These are phyloP conservation scores for Apaloderma vittatum DNA, from an alignment of 2,113 vertebrate genomes.

Conservation along the genomic window DNA sequence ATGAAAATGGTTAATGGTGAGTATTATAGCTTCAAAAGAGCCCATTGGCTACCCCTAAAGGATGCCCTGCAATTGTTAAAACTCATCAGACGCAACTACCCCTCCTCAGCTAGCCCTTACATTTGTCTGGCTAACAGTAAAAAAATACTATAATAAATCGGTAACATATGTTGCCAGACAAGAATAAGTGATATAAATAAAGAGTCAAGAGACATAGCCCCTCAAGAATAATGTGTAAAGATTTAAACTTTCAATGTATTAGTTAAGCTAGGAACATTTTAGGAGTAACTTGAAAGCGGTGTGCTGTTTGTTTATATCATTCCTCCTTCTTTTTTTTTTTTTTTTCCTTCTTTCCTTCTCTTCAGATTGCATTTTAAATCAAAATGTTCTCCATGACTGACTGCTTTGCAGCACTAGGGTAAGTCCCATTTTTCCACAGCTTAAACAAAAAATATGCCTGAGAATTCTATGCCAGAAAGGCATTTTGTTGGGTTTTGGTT, in stretches of 20 bases:
- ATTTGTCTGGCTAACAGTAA: conserved; percentile 82
- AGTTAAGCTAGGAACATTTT: conserved; percentile 73
- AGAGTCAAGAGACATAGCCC: conserved; percentile 73
- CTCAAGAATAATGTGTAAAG: conserved; percentile 78
- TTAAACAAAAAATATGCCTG: conserved; percentile 73
- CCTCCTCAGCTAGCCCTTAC: conserved; percentile 80
- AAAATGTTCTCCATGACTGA: conserved; percentile 79
- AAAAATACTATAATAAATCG: conserved; percentile 81
- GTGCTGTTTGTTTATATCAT: conserved; percentile 74
- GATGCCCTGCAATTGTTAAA: conserved; percentile 81
- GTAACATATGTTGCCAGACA: conserved; percentile 82
- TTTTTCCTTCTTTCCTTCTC: not conserved
- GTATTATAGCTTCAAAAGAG: conserved; percentile 79
- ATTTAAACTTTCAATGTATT: conserved; percentile 77
- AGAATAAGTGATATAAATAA: conserved; percentile 80
- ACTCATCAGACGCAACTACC: conserved; percentile 83
- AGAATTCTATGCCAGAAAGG: conserved; percentile 67
- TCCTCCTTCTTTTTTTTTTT: conserved; percentile 43
- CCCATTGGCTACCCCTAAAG: conserved; percentile 81
- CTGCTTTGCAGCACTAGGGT: conserved; percentile 80
- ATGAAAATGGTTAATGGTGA: conserved; percentile 81
- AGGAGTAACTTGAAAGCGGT: conserved; percentile 74
- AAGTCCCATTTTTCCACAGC: conserved; percentile 79
- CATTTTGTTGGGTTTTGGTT: conserved; percentile 58
- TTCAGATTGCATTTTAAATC: conserved; percentile 80